Percentiles rank a stretch among this genome's conserved stretches.
phyloP scores from a whole-genome alignment of 2,113 vertebrate species.

The Charadrius vociferus region DNA sequence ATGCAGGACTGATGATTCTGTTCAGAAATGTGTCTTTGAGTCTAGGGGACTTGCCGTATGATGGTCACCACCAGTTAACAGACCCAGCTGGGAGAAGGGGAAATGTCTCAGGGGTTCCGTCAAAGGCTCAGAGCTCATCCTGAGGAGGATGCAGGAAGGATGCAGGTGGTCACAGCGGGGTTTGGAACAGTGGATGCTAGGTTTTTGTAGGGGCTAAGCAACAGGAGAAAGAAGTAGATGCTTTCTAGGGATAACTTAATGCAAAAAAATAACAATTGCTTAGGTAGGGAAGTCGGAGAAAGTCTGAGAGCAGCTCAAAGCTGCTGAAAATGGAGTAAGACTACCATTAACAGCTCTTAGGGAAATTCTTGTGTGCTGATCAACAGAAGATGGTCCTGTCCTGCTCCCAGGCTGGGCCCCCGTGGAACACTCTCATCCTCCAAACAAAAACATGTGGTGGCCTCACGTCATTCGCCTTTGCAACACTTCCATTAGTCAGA shows the following conservation, averaged over 20 bases:
- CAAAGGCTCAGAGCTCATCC: not conserved
- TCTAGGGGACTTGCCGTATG: too few relatives aligned
- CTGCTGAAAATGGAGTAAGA: not conserved
- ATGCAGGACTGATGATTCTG: not conserved
- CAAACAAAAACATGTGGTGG: not conserved
- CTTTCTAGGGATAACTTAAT: not conserved
- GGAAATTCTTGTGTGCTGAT: not conserved
- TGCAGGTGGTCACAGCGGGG: not conserved
- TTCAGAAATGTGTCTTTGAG: not conserved
- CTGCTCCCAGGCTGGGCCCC: not conserved
- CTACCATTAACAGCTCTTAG: not conserved
- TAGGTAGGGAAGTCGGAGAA: not conserved
- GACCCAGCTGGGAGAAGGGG: not conserved
- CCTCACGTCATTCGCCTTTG: not conserved
- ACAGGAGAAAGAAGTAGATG: not conserved
- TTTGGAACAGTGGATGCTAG: not conserved
- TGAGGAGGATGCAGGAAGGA: not conserved
- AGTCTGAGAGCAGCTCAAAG: not conserved
- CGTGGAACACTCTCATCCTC: not conserved
- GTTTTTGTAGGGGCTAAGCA: not conserved
- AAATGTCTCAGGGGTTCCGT: not conserved
- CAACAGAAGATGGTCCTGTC: too few relatives aligned
- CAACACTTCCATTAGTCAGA: not conserved
- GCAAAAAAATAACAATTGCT: not conserved
- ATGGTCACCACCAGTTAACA: too few relatives aligned